Conservation (phyloP, 2,888 invertebrate species). For the Campoplex nolae region DNA sequence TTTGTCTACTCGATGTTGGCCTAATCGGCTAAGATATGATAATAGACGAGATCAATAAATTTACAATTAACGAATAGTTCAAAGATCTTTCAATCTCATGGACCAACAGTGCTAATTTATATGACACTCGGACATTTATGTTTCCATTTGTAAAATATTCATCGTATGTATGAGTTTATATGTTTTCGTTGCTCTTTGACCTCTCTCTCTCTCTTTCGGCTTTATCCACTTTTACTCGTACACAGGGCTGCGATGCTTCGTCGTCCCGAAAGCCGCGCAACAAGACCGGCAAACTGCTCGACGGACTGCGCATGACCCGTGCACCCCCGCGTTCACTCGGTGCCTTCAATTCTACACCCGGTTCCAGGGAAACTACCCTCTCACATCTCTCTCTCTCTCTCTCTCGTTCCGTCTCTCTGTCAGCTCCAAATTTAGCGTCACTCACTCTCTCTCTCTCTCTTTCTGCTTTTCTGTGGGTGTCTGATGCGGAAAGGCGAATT, state of each 20-base stretch:
- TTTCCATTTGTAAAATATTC: too few relatives aligned
- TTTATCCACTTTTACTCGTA: conserved; percentile 56
- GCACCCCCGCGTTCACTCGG: conserved; percentile 61
- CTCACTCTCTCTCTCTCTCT: conserved; percentile 13
- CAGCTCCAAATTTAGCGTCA: background rate
- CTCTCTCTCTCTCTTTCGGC: conserved; percentile 57
- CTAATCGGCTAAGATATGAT: background rate
- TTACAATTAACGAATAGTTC: background rate
- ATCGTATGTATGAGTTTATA: background rate
- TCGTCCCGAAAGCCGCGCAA: conserved; percentile 65
- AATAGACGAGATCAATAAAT: background rate
- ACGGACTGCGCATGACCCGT: conserved; percentile 59
- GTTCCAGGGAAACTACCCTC: conserved; percentile 64
- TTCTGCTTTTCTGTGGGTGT: conserved; percentile 29
- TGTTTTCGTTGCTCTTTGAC: conserved; percentile 62
- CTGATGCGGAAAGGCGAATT: conserved; percentile 56
- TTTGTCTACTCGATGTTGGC: background rate
- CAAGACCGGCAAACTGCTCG: conserved; percentile 60
- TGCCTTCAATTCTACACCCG: conserved; percentile 52
- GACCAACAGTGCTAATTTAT: too few relatives aligned
- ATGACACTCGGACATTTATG: background rate
- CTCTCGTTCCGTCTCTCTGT: conserved; percentile 19
- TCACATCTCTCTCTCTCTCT: conserved; percentile 17
- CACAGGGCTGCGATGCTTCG: conserved; percentile 42
- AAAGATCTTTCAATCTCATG: background rate